Evolutionary conservation across 2,888 invertebrate genomes (phyloP).

Genomic region (Nemotelus nigrinus): DNA sequence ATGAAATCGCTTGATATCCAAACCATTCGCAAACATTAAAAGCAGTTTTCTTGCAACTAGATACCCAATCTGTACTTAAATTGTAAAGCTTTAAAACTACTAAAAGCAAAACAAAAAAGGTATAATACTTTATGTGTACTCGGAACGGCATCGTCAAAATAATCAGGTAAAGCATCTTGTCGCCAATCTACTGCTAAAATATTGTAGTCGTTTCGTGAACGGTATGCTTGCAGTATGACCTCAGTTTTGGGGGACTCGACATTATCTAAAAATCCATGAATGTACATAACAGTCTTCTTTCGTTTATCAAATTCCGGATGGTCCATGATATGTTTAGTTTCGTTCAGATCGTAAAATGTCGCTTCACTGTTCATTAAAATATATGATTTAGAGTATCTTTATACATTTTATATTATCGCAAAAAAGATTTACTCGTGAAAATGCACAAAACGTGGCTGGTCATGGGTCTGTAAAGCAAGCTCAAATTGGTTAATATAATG

Average conservation of each 20-base stretch:
- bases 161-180: slow-evolving; percentile 67
- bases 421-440: too few species aligned
- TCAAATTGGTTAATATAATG: too few species aligned
- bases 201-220: slow-evolving; percentile 65
- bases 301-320: not conserved
- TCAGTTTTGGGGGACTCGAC: slow-evolving; percentile 66
- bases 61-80: not conserved
- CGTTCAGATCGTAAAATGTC: not conserved
- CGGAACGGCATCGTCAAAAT: slow-evolving; percentile 70
- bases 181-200: slow-evolving; percentile 67
- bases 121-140: slow-evolving; percentile 68
- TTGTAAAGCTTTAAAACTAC: not conserved
- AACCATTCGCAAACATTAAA: slow-evolving; percentile 59
- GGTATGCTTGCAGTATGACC: slow-evolving; percentile 66
- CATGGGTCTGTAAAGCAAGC: too few species aligned
- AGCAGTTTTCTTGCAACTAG: not conserved
- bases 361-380: too few species aligned
- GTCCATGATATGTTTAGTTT: not conserved
- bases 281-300: not conserved
- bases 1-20: slow-evolving; percentile 59
- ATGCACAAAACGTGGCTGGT: too few species aligned
- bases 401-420: too few species aligned
- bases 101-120: not conserved
- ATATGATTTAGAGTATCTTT: too few species aligned
- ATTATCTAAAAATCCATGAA: slow-evolving; percentile 67